A percentile compares a stretch with the other conserved stretches of the same genome.
Evolutionary conservation across 1,140 invertebrate species (phyloP).

Genomic region (Neocloeon triangulifer): DNA sequence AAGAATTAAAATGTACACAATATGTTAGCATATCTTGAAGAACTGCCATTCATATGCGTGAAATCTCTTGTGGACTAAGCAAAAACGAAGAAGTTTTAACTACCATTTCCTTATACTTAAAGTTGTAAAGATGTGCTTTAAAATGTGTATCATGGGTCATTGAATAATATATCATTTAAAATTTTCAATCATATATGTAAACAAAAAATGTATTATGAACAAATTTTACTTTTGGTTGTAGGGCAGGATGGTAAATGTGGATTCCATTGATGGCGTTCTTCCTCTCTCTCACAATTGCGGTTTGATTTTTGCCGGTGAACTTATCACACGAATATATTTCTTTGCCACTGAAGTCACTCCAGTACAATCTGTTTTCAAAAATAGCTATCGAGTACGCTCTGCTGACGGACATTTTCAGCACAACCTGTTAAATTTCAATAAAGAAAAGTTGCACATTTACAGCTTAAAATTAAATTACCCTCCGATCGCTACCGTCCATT

Average conservation of each 20-base stretch:
- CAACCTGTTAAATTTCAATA: no score
- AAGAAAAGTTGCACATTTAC: conserved; percentile 6
- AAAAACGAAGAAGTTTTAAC: no score
- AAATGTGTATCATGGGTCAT: no score
- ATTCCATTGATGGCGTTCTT: conserved; percentile 30
- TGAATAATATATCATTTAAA: no score
- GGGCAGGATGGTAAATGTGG: conserved; percentile 39
- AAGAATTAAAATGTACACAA: no score
- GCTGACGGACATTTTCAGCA: conserved; percentile 29
- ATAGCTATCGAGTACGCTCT: conserved; percentile 66
- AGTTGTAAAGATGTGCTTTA: no score
- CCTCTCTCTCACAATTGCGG: conserved; percentile 20
- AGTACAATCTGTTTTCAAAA: conserved; percentile 71
- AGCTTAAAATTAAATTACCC: conserved; percentile 12
- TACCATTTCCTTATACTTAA: no score
- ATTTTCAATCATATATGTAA: no score
- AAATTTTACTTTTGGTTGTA: conserved; percentile 21
- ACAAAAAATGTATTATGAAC: no score
- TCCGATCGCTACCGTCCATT: conserved; percentile 44
- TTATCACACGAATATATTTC: conserved; percentile 43
- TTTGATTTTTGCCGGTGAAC: conserved; percentile 33
- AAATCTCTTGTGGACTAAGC: no score
- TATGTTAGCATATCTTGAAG: no score
- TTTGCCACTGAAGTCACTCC: conserved; percentile 54
- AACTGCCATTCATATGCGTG: no score